Evolutionary conservation across 2,797 vertebrate species (phyloP), one percentile per base, ranked within the genome.

Genomic region (Nyctibius grandis): DNA sequence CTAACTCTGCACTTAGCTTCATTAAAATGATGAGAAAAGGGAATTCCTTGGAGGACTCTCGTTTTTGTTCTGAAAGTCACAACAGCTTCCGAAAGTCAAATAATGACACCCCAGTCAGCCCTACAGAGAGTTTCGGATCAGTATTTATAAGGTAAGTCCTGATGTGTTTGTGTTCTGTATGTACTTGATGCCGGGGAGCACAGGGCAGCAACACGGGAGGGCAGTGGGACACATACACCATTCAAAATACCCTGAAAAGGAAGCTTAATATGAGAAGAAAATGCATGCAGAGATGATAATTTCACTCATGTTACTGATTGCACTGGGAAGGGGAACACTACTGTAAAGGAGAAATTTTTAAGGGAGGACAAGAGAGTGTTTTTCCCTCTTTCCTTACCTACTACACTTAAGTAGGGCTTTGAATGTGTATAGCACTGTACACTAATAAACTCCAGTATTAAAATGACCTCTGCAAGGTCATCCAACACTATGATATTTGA

Each of bases 81-180:
- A 85, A 34, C 53, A 96, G 89, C 88, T 93, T 91, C 12, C 45
- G 4, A 29, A 91, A 83, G n/a, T 61, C 57, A 50, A 63, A 72
- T 18, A 56, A 64, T 0, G 76, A 94, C 48, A 45, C 47, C 17
- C 83, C 82, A 4, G 57, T 60, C 73, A 97, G 97, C 78, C 80
- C 95, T 42, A 75, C 93, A 1, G 97, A 97, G 44, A 97, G 95
- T 50, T 85, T 83, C 0, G 50, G 96, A 95, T 97, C 97, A 1
- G 94, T 97, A 74, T 97, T 98, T 92, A 23, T 97, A 85, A 98
- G 97, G 98, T 98, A 97, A 96, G 97, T 94, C 45, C 75, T 34
- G n/a, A 23, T 29, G 11, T 7, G 14, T 45, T 63, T 74, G 25
- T 61, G 7, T 38, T 95, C 50, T 65, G 4, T 31, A 50, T 28